Conservation (phyloP, 2,888 invertebrate species). For the Drosophila colorata region DNA sequence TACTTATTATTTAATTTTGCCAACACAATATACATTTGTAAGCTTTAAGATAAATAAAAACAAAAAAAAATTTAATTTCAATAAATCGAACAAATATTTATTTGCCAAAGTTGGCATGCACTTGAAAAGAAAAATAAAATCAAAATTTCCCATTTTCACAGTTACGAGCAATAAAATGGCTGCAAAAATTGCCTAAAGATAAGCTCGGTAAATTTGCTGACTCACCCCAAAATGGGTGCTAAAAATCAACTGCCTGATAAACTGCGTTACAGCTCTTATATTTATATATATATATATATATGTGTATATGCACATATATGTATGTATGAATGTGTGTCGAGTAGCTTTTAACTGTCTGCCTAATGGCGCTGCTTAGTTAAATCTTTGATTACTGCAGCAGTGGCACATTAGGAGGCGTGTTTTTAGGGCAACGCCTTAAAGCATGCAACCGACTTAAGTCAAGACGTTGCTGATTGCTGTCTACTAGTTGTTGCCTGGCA, state of each 20-base stretch:
- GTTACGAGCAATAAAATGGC: slow-evolving; percentile 1
- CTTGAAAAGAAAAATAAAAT: background rate
- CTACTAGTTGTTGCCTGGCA: slow-evolving; percentile 27
- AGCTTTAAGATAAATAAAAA: background rate
- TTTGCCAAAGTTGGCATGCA: background rate
- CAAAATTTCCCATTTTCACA: background rate
- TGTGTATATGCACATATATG: background rate
- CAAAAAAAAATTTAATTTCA: background rate
- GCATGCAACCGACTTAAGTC: slow-evolving; percentile 36
- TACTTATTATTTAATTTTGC: too few species aligned
- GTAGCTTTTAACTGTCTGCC: slow-evolving; percentile 48
- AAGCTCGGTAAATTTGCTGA: slow-evolving; percentile 4
- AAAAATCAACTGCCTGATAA: slow-evolving; percentile 28
- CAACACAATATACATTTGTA: background rate
- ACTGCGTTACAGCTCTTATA: slow-evolving; percentile 20
- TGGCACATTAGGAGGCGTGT: slow-evolving; percentile 16
- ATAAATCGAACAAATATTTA: too few species aligned
- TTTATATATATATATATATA: slow-evolving; percentile 1
- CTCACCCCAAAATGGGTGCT: background rate
- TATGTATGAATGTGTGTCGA: slow-evolving; percentile 8
- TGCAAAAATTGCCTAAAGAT: slow-evolving; percentile 13
- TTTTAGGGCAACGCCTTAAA: slow-evolving; percentile 38
- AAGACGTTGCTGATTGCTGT: slow-evolving; percentile 1
- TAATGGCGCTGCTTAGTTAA: slow-evolving; percentile 57
- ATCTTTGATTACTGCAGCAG: slow-evolving; percentile 49